These are phyloP conservation scores for Troides helena DNA, from an alignment of 2,888 invertebrate species.

Conservation along the genomic window DNA sequence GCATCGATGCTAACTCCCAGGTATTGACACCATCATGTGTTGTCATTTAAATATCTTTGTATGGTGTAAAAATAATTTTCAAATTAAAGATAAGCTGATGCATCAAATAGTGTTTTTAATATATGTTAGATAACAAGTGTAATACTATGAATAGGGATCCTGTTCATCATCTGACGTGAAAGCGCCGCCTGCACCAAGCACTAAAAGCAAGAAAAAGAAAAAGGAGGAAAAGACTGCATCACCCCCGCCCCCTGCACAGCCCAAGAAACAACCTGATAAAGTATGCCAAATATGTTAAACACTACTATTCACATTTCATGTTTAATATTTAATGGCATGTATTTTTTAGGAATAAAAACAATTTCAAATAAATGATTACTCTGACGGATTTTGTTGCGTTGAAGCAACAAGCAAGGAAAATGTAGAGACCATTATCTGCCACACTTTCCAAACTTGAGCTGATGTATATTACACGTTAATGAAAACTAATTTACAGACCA, in stretches of 20 bases:
- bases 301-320: too few species aligned
- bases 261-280: conserved; percentile 69
- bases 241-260: conserved; percentile 46
- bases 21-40: conserved; percentile 37
- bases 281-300: conserved; percentile 38
- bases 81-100: background rate
- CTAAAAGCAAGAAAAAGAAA: conserved; percentile 80
- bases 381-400: too few species aligned
- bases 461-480: too few species aligned
- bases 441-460: too few species aligned
- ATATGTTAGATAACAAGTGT: too few species aligned
- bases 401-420: too few species aligned
- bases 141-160: conserved; percentile 79
- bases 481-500: conserved; percentile 44
- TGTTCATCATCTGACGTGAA: conserved; percentile 93
- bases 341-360: too few species aligned
- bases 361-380: too few species aligned
- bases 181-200: conserved; percentile 84
- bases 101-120: background rate
- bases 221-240: conserved; percentile 62
- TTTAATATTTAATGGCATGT: too few species aligned
- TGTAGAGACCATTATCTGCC: too few species aligned
- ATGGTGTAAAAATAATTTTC: background rate
- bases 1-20: conserved; percentile 93
- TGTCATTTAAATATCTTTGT: background rate